Evolutionary conservation across 2,888 invertebrate genomes (phyloP), one percentile per base, ranked within the genome.

Genomic region (Pachliopta kotzebuea): DNA sequence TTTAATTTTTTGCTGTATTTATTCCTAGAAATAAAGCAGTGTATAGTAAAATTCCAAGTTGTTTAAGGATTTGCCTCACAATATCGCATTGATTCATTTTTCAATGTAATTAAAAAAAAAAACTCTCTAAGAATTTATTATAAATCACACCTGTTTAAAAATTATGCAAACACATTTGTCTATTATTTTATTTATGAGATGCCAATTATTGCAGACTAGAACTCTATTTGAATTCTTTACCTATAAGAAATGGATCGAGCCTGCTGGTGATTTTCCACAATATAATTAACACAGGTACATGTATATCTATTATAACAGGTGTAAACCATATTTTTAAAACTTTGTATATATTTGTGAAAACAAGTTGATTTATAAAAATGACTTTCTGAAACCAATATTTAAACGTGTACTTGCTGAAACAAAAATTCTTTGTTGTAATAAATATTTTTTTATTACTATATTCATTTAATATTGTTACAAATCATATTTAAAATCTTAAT

Each of bases 161-260:
- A 59, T 54, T 63, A 59, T 63, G 63, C 59, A 59, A 63, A 59
- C 55, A 54, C 55, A 56, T 63, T 63, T 63, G 59, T 59, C 63
- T 54, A 59, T 45, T 55, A 49, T 31, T 55, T 63, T 55, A 63
- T 63, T 63, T 59, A 63, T 59, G 45, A 63, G 53, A 63, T 58
- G 29, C 29, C 45, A 54, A 50, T 58, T 42, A 49, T 18, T 8
- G 23, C n/a, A 21, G 18, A 17, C n/a, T 14, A 52, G 56, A 24
- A 42, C 21, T 52, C 56, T 17, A 17, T 26, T 57, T 62, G 20
- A n/a, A 50, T 50, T 50, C n/a, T 52, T 45, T 29, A 59, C 21
- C 49, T 58, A 23, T 23, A 31, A 37, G n/a, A 50, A 50, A 56
- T 24, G 37, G 37, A 62, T 21, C 26, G 24, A 45, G n/a, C 6